phyloP scores from a whole-genome alignment of 2,888 invertebrate genomes.

The Yponomeuta cagnagella region DNA sequence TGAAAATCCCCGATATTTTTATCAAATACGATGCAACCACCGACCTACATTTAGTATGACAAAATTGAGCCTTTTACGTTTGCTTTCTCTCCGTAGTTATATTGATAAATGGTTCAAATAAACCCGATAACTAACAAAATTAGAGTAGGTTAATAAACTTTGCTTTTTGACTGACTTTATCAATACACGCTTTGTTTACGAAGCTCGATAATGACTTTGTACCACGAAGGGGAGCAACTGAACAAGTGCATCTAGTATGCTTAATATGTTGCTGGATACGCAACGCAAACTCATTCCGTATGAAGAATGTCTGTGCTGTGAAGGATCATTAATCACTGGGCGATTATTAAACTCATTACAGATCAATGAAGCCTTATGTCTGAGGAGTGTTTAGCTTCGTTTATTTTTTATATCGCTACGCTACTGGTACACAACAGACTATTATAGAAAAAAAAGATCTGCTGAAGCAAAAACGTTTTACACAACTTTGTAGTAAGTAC shows the following conservation, averaged over 20 bases:
- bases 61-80: background rate
- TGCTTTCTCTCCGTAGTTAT: background rate
- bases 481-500: background rate
- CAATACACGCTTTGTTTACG: slow-evolving; percentile 9
- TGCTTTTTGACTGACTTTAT: slow-evolving; percentile 11
- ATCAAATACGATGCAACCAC: background rate
- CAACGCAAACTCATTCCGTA: slow-evolving; percentile 4
- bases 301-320: slow-evolving; percentile 32
- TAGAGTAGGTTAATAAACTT: slow-evolving; percentile 1
- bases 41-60: background rate
- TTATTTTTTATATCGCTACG: slow-evolving; percentile 45
- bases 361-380: slow-evolving; percentile 54
- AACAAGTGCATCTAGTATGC: slow-evolving; percentile 12
- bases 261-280: slow-evolving; percentile 6
- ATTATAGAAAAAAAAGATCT: background rate
- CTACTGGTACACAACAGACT: slow-evolving; percentile 21
- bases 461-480: background rate
- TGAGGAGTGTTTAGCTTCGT: slow-evolving; percentile 35
- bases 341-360: slow-evolving; percentile 49
- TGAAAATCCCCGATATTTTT: background rate
- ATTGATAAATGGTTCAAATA: background rate
- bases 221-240: slow-evolving; percentile 7
- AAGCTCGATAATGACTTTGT: slow-evolving; percentile 5
- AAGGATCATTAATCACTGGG: slow-evolving; percentile 45
- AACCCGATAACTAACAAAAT: background rate